Evolutionary conservation across 1,140 invertebrate genomes (phyloP), one percentile per base, ranked within the genome.

Genomic region (Zophobas atratus): DNA sequence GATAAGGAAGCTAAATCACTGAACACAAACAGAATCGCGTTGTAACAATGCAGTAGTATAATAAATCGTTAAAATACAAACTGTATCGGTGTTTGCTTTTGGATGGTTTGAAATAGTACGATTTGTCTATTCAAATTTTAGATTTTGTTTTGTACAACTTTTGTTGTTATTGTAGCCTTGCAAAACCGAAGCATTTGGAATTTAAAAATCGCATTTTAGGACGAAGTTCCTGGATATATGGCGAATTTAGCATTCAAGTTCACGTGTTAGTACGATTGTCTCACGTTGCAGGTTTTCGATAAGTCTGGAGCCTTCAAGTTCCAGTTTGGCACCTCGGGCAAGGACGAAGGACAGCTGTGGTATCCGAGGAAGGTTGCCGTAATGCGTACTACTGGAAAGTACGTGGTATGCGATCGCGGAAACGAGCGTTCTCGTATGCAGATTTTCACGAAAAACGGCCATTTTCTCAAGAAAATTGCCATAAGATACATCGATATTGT

Each of bases 401-500:
- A 97, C 87, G 97, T 99, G 49, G 95, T 99, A 0, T 98, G 97
- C 87, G 98, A 99, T 87, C 92, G 97, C 79, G 98, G 97, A 39
- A 98, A 97, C 84, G 97, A 99, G 85, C 90, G 97, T 70, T 98
- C 96, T 0, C 92, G 97, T 41, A 98, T 99, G 96, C 98, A 99
- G 86, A 97, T 99, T 79, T 99, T 95, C 83, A 95, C 94, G 32
- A 95, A 95, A 81, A 95, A 93, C 85, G 94, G 94, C 20, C 94
- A 95, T 83, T 96, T 95, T 85, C 89, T 98, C 74, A 97, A 96
- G 87, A 98, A 98, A 86, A 98, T 98, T 83, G 95, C 96, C 53
- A 96, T 96, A 78, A 88, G 96, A 76, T 98, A 98, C 86, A 98
- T 99, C 84, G 97, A 99, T 85, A 99, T 99, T 81, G 97, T 99